These are phyloP conservation scores for Pyxicephalus adspersus DNA, from an alignment of 2,113 vertebrate species.

Conservation along the genomic window DNA sequence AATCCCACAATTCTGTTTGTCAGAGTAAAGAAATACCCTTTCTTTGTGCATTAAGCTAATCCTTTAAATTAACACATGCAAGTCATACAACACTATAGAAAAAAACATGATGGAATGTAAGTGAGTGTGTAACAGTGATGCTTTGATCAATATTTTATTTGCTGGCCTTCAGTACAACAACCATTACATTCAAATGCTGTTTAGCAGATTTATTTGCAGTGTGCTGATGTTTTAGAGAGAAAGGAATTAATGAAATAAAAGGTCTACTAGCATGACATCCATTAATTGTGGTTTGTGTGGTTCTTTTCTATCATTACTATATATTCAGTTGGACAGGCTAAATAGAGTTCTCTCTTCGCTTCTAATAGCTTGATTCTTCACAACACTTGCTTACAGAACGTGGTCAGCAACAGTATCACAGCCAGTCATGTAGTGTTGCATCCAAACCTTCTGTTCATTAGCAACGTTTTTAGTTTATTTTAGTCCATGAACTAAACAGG, in stretches of 20 bases:
- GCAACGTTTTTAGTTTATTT: neutral
- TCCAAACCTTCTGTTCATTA: neutral
- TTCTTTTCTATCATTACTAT: neutral
- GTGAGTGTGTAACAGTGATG: slow-evolving; percentile 11
- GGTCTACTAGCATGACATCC: slow-evolving; percentile 10
- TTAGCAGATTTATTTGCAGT: slow-evolving; percentile 6
- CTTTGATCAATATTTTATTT: slow-evolving; percentile 47
- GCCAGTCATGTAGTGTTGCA: neutral
- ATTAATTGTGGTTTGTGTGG: slow-evolving; percentile 35
- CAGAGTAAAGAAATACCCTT: too few relatives aligned
- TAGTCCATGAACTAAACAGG: too few relatives aligned
- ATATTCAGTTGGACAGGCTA: neutral
- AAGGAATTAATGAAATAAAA: slow-evolving; percentile 21
- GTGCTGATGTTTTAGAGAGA: neutral
- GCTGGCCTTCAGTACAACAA: slow-evolving; percentile 15
- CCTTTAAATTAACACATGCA: slow-evolving; percentile 6
- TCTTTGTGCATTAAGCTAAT: neutral
- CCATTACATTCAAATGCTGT: slow-evolving; percentile 44
- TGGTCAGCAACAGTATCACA: neutral
- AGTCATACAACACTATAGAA: slow-evolving; percentile 8
- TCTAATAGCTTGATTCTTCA: neutral
- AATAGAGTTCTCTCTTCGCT: neutral
- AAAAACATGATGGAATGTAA: slow-evolving; percentile 21
- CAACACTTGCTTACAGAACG: neutral
- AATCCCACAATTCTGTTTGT: too few relatives aligned